Evolutionary conservation across 2,113 vertebrate genomes (phyloP).

Genomic region (Grantiella picta): DNA sequence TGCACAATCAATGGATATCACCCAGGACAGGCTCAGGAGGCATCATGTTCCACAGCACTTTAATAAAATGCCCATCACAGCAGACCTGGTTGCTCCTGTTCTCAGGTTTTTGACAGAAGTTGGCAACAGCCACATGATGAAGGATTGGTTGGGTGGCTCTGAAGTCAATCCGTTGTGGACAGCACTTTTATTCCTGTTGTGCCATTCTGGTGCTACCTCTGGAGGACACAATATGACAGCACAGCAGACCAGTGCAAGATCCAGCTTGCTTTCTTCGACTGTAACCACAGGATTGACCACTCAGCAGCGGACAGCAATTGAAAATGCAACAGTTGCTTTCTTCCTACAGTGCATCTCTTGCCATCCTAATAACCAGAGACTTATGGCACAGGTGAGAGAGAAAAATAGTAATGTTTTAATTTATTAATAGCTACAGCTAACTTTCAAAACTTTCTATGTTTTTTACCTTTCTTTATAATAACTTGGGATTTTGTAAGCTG

Average conservation of each 20-base stretch:
- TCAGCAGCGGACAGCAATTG: slow-evolving; percentile 93
- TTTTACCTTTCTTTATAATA: background rate
- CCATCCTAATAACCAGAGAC: slow-evolving; percentile 96
- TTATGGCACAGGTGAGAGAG: slow-evolving; percentile 90
- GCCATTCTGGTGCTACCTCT: slow-evolving; percentile 89
- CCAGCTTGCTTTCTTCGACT: slow-evolving; percentile 78
- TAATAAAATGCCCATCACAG: slow-evolving; percentile 82
- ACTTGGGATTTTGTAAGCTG: background rate
- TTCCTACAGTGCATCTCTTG: slow-evolving; percentile 98
- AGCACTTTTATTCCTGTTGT: slow-evolving; percentile 93
- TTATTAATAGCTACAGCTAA: background rate
- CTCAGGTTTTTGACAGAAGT: slow-evolving; percentile 96
- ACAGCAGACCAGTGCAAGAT: slow-evolving; percentile 72
- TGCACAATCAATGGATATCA: slow-evolving; percentile 74
- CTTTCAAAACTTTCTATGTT: background rate
- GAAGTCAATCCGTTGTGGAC: slow-evolving; percentile 98
- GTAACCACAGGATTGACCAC: slow-evolving; percentile 85
- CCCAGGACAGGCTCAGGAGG: slow-evolving; percentile 76
- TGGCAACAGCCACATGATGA: slow-evolving; percentile 97
- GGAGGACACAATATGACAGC: slow-evolving; percentile 66
- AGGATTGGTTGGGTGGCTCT: slow-evolving; percentile 95
- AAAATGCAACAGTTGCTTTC: slow-evolving; percentile 96
- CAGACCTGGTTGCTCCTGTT: slow-evolving; percentile 92
- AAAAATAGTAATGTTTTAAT: background rate
- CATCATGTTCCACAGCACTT: slow-evolving; percentile 77